These are phyloP conservation scores for Harpegnathos saltator DNA, from an alignment of 1,140 invertebrate species.

Conservation along the genomic window DNA sequence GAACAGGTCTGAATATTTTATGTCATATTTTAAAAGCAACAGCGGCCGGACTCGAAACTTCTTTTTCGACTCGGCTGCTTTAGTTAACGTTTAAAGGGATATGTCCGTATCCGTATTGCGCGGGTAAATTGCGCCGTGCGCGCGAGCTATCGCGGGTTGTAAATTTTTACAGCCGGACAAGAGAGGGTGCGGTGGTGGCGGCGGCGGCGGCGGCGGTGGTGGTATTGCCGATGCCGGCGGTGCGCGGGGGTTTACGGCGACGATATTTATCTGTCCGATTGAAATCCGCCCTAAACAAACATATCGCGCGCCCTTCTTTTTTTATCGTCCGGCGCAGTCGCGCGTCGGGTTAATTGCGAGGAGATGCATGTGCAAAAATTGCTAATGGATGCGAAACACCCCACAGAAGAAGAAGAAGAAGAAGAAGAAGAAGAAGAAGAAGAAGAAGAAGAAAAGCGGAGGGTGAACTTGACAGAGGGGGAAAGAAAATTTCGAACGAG, in stretches of 20 bases:
- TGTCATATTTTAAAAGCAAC: conserved; percentile 67
- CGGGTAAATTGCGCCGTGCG: neutral
- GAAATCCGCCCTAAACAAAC: conserved; percentile 35
- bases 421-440: conserved; percentile 7
- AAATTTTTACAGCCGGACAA: conserved; percentile 43
- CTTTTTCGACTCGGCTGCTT: conserved; percentile 49
- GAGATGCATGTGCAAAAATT: conserved; percentile 18
- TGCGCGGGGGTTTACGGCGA: conserved; percentile 12
- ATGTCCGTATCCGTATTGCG: conserved; percentile 14
- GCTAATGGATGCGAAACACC: neutral
- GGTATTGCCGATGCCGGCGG: no score
- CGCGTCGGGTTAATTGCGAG: neutral
- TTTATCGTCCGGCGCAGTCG: neutral
- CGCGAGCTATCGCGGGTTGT: conserved; percentile 1
- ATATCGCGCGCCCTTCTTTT: conserved; percentile 17
- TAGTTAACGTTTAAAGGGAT: conserved; percentile 62
- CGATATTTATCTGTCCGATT: conserved; percentile 22
- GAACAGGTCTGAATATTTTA: conserved; percentile 74
- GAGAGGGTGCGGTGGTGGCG: neutral
- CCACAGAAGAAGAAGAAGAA: neutral
- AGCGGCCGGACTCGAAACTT: conserved; percentile 66
- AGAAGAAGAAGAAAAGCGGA: neutral
- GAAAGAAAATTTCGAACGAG: conserved; percentile 8
- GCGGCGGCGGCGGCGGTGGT: no score
- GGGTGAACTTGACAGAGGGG: no score